These are phyloP conservation scores for Allygus modestus DNA, from an alignment of 2,888 invertebrate species.

Conservation along the genomic window DNA sequence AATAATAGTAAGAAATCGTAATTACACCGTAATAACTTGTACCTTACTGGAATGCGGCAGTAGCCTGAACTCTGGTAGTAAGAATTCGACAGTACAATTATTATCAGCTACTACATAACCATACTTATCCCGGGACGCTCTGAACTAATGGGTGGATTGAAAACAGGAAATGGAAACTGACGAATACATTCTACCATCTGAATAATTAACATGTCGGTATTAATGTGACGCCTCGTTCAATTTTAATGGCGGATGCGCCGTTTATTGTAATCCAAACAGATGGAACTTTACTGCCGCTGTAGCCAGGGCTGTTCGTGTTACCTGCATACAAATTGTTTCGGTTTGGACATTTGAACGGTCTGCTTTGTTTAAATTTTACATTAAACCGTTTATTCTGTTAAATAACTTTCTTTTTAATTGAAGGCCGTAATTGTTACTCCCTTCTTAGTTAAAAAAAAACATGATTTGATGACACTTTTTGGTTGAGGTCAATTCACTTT, in stretches of 20 bases:
- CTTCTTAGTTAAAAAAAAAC: too few species aligned
- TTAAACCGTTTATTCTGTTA: too few species aligned
- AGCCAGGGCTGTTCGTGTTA: neutral
- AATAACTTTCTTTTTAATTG: too few species aligned
- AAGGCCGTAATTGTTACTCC: too few species aligned
- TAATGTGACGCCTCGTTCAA: neutral
- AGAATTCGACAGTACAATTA: conserved; percentile 4
- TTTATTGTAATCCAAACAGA: conserved; percentile 14
- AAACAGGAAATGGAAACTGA: conserved; percentile 26
- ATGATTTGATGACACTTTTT: too few species aligned
- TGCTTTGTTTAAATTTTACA: too few species aligned
- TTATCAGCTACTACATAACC: neutral
- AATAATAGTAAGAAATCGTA: too few species aligned
- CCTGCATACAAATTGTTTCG: conserved; percentile 18
- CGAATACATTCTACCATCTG: neutral
- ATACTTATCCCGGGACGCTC: neutral
- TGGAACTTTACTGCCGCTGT: neutral
- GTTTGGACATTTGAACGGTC: neutral
- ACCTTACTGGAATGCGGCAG: too few species aligned
- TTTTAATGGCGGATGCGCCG: conserved; percentile 2
- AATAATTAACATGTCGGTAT: conserved; percentile 11
- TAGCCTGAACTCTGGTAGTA: neutral
- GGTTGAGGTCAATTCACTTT: too few species aligned
- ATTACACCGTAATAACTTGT: too few species aligned
- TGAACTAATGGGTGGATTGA: neutral